Evolutionary conservation across 1,140 invertebrate species (phyloP).

Genomic region (Nymphalis io): DNA sequence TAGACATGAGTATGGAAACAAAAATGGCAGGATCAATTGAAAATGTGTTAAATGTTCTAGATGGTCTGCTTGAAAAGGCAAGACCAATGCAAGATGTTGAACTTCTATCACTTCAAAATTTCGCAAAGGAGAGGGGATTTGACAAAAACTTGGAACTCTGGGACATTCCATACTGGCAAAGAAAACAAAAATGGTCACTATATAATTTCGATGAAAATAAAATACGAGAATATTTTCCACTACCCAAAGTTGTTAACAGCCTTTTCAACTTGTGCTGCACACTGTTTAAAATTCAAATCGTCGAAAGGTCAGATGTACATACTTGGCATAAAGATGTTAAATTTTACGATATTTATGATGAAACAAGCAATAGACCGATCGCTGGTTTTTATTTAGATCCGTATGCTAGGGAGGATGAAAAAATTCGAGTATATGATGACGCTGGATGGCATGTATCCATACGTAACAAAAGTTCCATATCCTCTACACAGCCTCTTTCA

Average conservation of each 20-base stretch:
- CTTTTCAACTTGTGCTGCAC: constrained; percentile 88
- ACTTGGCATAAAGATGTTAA: constrained; percentile 93
- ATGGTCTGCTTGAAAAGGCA: constrained; percentile 85
- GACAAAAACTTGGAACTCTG: constrained; percentile 86
- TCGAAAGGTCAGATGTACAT: constrained; percentile 84
- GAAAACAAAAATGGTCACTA: constrained; percentile 84
- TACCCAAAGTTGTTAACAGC: constrained; percentile 88
- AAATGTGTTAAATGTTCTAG: constrained; percentile 88
- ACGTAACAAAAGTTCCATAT: constrained; percentile 84
- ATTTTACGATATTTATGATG: constrained; percentile 91
- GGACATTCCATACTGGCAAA: constrained; percentile 94
- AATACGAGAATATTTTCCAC: constrained; percentile 91
- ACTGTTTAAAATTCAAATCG: constrained; percentile 92
- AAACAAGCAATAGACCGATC: constrained; percentile 84
- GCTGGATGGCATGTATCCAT: constrained; percentile 86
- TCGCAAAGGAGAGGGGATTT: constrained; percentile 89
- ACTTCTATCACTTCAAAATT: constrained; percentile 86
- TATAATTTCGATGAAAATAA: constrained; percentile 87
- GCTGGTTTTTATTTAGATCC: constrained; percentile 93
- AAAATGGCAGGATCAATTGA: constrained; percentile 95
- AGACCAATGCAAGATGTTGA: constrained; percentile 89
- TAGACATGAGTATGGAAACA: constrained; percentile 94
- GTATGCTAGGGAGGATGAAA: constrained; percentile 85
- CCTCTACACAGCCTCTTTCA: constrained; percentile 85
- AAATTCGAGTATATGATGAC: constrained; percentile 82